Percentiles rank a stretch among this genome's conserved stretches.
Evolutionary conservation across 2,113 vertebrate species (phyloP).

Genomic region (Phalacrocorax carbo): DNA sequence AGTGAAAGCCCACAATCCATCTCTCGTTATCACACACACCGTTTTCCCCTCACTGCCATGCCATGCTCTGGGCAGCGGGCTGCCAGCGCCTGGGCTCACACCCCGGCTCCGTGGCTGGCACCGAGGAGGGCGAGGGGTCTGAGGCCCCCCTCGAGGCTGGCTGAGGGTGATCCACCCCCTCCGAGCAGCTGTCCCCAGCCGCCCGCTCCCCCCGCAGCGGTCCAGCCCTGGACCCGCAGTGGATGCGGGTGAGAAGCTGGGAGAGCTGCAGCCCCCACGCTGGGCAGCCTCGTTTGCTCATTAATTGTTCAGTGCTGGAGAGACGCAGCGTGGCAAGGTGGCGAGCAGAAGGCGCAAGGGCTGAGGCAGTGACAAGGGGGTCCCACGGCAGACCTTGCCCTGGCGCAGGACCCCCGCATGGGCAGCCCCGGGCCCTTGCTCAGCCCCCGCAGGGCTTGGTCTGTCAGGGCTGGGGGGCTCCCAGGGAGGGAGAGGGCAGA

Average conservation of each 20-base stretch:
- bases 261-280: neutral
- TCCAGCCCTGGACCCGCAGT: neutral
- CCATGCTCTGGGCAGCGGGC: neutral
- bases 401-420: neutral
- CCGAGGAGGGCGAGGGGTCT: neutral
- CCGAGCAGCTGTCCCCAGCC: neutral
- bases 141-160: neutral
- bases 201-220: neutral
- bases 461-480: no score
- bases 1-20: neutral
- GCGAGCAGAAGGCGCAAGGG: neutral
- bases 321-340: neutral
- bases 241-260: neutral
- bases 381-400: neutral
- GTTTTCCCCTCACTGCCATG: accelerated
- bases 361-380: no score
- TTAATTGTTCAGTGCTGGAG: neutral
- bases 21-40: neutral
- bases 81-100: accelerated
- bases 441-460: neutral
- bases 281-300: neutral
- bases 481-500: neutral
- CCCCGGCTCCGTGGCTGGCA: accelerated
- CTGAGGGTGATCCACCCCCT: neutral
- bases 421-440: neutral